Conservation (phyloP, 2,797 vertebrate species). For the Varecia variegata region DNA sequence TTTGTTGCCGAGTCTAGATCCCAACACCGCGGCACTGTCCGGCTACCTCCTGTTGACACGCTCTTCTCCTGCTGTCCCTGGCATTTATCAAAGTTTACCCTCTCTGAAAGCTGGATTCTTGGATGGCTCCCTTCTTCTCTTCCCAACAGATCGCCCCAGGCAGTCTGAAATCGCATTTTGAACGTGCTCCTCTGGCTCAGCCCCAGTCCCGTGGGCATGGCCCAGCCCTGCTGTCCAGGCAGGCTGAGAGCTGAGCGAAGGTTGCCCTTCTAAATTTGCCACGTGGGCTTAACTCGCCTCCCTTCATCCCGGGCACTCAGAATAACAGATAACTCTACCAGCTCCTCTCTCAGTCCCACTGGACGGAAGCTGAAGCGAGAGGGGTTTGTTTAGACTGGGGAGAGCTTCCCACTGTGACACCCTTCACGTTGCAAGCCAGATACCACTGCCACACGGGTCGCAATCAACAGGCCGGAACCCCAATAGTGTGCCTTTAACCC, state of each 20-base stretch:
- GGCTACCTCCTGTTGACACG: too few relatives aligned
- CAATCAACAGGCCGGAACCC: background rate
- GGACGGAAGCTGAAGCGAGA: background rate
- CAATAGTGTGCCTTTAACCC: background rate
- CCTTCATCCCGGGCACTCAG: background rate
- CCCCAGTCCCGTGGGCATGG: accelerated
- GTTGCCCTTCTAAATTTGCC: background rate
- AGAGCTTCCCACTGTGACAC: background rate
- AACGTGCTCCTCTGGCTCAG: background rate
- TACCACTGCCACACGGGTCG: background rate
- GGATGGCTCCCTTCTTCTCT: background rate
- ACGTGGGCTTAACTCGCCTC: accelerated
- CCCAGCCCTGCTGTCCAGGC: background rate
- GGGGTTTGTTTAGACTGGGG: background rate
- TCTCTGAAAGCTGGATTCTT: background rate
- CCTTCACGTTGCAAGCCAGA: background rate
- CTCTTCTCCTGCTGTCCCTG: background rate
- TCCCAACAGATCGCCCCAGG: accelerated
- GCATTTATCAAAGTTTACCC: background rate
- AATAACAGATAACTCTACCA: background rate
- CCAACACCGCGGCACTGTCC: accelerated
- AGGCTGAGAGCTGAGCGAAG: background rate
- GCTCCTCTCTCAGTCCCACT: accelerated
- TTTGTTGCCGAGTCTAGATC: background rate
- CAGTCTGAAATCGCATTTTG: background rate